Evolutionary conservation across 2,888 invertebrate genomes (phyloP).

Genomic region (Orthonevra nobilis): DNA sequence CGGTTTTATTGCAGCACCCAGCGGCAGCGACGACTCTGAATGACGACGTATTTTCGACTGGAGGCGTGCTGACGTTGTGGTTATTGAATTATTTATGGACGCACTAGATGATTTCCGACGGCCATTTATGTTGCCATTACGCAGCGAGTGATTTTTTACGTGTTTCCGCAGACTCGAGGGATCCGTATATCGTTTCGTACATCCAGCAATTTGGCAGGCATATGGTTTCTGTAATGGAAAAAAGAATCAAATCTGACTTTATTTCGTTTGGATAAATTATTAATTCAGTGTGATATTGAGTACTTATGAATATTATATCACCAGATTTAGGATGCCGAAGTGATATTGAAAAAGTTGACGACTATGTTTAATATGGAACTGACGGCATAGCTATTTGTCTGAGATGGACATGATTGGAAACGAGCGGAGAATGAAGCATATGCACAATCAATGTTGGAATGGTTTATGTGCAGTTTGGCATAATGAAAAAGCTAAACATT

Average conservation of each 20-base stretch:
- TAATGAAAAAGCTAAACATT: no score
- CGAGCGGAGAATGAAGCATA: no score
- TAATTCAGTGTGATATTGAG: no score
- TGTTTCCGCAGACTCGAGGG: constrained; percentile 96
- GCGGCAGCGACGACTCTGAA: constrained; percentile 77
- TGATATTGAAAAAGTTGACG: no score
- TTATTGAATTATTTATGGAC: constrained; percentile 57
- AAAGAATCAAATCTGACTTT: background rate
- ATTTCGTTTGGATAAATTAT: background rate
- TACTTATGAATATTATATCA: no score
- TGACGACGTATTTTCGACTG: constrained; percentile 75
- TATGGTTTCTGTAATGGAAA: constrained; percentile 89
- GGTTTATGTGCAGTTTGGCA: no score
- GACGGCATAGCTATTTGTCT: no score
- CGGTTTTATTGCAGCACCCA: constrained; percentile 32
- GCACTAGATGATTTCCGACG: constrained; percentile 78
- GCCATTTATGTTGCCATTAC: constrained; percentile 75
- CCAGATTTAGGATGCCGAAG: no score
- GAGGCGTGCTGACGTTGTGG: constrained; percentile 42
- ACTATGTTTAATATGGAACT: no score
- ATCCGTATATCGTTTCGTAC: constrained; percentile 95
- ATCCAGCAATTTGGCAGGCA: constrained; percentile 92
- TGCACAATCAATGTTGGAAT: no score
- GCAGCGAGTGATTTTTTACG: constrained; percentile 88
- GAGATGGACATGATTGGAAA: no score